phyloP scores from a whole-genome alignment of 1,140 invertebrate genomes.

The Eriocheir sinensis region DNA sequence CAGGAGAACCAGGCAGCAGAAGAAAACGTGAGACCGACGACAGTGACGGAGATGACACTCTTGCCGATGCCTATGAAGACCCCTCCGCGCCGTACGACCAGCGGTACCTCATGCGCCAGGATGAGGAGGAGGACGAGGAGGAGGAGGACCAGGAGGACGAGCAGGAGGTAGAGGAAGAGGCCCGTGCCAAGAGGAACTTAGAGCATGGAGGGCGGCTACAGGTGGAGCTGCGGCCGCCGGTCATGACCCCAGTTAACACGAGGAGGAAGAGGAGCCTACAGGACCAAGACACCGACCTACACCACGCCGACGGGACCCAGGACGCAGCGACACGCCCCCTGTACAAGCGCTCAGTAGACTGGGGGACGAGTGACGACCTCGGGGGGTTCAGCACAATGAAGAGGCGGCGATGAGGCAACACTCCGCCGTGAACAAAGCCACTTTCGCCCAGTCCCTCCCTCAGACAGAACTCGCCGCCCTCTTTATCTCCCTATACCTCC shows the following conservation, averaged over 20 bases:
- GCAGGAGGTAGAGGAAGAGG: conserved; percentile 33
- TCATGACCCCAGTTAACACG: conserved; percentile 27
- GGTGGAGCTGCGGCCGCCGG: conserved; percentile 58
- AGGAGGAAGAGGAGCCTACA: conserved; percentile 46
- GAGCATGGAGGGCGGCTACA: conserved; percentile 45
- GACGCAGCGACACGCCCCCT: conserved; percentile 83
- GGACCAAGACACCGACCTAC: conserved; percentile 83
- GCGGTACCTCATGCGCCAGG: background rate
- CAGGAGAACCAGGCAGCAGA: conserved; percentile 47
- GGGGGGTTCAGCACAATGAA: conserved; percentile 83
- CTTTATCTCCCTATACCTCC: too few relatives aligned
- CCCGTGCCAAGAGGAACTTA: conserved; percentile 59
- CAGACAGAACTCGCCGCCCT: background rate
- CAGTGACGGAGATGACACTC: conserved; percentile 82
- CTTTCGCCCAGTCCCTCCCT: background rate
- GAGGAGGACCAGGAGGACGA: conserved; percentile 16
- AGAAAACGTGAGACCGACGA: conserved; percentile 57
- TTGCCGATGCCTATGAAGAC: conserved; percentile 83
- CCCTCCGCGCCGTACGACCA: background rate
- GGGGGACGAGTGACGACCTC: conserved; percentile 82
- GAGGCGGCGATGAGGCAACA: conserved; percentile 78
- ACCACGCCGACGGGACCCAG: conserved; percentile 82
- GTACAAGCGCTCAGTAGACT: conserved; percentile 80
- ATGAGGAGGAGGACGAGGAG: conserved; percentile 1
- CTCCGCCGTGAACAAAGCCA: background rate